Evolutionary conservation across 2,888 invertebrate species (phyloP).

Genomic region (Idaea straminata): DNA sequence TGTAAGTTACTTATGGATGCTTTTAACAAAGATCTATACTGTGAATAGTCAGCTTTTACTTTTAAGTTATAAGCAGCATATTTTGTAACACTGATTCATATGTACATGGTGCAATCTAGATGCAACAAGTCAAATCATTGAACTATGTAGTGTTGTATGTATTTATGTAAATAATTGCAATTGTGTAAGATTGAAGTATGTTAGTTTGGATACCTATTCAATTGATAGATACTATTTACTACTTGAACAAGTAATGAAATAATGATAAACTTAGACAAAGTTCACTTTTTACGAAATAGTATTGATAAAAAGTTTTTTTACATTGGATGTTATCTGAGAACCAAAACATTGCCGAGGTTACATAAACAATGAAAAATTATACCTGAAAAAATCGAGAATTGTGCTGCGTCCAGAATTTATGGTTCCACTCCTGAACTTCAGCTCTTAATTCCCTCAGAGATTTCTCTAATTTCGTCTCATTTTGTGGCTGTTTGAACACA

Average conservation of each 20-base stretch:
- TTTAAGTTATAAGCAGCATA: too few species aligned
- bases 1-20: slow-evolving; percentile 12
- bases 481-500: slow-evolving; percentile 81
- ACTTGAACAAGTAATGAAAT: too few species aligned
- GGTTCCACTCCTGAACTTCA: slow-evolving; percentile 90
- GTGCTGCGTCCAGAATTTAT: slow-evolving; percentile 90
- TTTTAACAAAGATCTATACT: background rate
- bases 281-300: background rate
- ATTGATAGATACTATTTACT: too few species aligned
- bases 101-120: too few species aligned
- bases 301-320: slow-evolving; percentile 10
- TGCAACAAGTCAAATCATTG: too few species aligned
- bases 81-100: too few species aligned
- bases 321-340: slow-evolving; percentile 8
- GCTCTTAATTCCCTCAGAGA: slow-evolving; percentile 82
- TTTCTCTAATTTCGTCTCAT: slow-evolving; percentile 85
- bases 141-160: too few species aligned
- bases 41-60: too few species aligned
- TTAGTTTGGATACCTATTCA: too few species aligned
- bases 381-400: slow-evolving; percentile 87
- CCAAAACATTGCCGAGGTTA: slow-evolving; percentile 15
- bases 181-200: too few species aligned
- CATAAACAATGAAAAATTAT: slow-evolving; percentile 18
- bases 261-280: background rate
- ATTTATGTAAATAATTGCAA: too few species aligned